Evolutionary conservation across 92 coral and sea anemone genomes (phyloP).

Genomic region (Zoanthus sociatus): DNA sequence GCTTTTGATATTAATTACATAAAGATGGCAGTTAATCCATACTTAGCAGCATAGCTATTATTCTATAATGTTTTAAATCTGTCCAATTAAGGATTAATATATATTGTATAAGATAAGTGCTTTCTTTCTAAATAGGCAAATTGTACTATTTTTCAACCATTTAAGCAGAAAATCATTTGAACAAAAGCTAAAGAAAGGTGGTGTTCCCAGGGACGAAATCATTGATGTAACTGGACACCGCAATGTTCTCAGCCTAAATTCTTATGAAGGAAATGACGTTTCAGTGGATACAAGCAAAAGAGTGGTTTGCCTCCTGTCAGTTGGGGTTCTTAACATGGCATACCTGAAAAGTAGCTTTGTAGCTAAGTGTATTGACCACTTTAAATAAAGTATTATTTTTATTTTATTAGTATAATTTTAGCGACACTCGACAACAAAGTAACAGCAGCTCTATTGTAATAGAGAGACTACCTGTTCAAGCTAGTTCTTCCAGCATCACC

Average conservation of each 20-base stretch:
- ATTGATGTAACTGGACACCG: conserved; percentile 55
- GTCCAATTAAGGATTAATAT: no score
- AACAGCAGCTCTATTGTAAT: no score
- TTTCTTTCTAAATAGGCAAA: no score
- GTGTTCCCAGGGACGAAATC: conserved; percentile 48
- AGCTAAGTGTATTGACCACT: no score
- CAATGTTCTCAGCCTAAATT: conserved; percentile 31
- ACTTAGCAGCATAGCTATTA: conserved; percentile 1
- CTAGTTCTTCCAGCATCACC: neutral
- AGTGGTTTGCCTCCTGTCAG: neutral
- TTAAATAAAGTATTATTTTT: no score
- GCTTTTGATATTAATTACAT: neutral
- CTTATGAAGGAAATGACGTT: conserved; percentile 44
- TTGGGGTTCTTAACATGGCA: no score
- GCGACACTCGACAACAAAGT: neutral
- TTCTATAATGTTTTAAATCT: no score
- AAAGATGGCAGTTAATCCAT: conserved; percentile 30
- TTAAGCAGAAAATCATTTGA: conserved; percentile 51
- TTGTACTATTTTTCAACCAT: conserved; percentile 2
- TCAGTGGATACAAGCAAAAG: conserved; percentile 1
- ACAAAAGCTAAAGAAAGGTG: conserved; percentile 48
- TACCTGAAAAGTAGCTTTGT: no score
- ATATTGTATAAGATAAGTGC: no score
- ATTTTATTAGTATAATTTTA: no score
- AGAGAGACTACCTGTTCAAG: neutral